Base-by-base conservation (phyloP, 1,140 invertebrate species). In the Drosophila fuyamai region DNA sequence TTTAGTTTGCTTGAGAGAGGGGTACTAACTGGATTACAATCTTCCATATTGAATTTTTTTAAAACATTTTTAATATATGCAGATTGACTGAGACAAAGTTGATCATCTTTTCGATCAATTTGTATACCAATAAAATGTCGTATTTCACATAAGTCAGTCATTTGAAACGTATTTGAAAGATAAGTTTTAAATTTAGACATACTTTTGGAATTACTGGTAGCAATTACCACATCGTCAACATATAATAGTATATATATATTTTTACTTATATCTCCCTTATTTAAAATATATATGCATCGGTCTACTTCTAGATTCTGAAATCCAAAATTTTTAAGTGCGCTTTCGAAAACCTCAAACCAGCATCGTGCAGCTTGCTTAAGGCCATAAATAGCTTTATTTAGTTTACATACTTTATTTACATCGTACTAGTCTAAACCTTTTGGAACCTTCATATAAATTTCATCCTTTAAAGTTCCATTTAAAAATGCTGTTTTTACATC, bases 201-300 rank as follows among this genome's bases (percentile, higher is more conserved):
- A 12, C 32, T 73, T 16, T 71, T 63, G 10, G 61, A 73, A 57
- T 79, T 51, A 14, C 40, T 60, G 18, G 58, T 76, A 29, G 65
- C 56, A 35, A 86, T 73, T 16, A 88, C 71, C 6, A 77, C 35
- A 67, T 88, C 75, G 50, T 90, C 80, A 2, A 83, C 81, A 50
- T 76, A 84, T 36, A 84, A 55, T 18, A 89, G 38, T 36, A 79
- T 50, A 79, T 91, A 80, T 50, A 60, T 60, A 53, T 68, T 60
- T 44, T 84, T 65, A 41, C 3, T 10, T 46, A 76, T 57, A 55
- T 63, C 18, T 14, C 70, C 62, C 57, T 55, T 62, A 71, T 56
- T 6, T 43, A 43, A 8, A 43, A 56, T 56, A 59, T 59, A 47
- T 59, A 60, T 60, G 16, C 32, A 60, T n/a, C 54, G 38, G 68